Evolutionary conservation across 2,888 invertebrate species (phyloP).

Genomic region (Lumbricus terrestris): DNA sequence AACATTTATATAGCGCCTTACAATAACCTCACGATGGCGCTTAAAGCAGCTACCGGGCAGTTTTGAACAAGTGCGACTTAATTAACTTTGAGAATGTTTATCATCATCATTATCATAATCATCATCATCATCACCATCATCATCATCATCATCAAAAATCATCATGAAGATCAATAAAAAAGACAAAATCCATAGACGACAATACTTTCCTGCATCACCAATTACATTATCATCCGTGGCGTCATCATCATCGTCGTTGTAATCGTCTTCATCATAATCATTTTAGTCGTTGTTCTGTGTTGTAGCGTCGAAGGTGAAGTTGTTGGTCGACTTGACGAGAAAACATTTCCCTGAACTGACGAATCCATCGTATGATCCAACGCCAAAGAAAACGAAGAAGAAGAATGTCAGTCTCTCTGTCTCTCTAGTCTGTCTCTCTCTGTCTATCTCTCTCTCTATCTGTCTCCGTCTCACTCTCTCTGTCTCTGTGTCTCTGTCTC

Average conservation of each 20-base stretch:
- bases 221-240: not conserved
- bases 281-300: not conserved
- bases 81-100: no score
- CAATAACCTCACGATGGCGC: no score
- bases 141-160: not conserved
- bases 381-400: slow-evolving; percentile 42
- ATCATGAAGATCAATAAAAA: not conserved
- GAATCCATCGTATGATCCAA: slow-evolving; percentile 43
- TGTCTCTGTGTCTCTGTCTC: no score
- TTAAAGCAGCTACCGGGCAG: no score
- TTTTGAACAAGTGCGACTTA: no score
- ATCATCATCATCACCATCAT: not conserved
- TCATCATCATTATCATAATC: not conserved
- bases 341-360: slow-evolving; percentile 45
- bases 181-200: not conserved
- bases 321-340: slow-evolving; percentile 44
- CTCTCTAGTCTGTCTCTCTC: not conserved
- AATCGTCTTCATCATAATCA: not conserved
- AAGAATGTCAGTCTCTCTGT: not conserved
- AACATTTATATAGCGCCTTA: no score
- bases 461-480: not conserved
- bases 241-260: not conserved
- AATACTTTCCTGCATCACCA: not conserved
- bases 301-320: slow-evolving; percentile 9
- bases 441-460: not conserved